Base-by-base conservation (phyloP, 1,140 invertebrate species). In the Diorhabda carinulata region DNA sequence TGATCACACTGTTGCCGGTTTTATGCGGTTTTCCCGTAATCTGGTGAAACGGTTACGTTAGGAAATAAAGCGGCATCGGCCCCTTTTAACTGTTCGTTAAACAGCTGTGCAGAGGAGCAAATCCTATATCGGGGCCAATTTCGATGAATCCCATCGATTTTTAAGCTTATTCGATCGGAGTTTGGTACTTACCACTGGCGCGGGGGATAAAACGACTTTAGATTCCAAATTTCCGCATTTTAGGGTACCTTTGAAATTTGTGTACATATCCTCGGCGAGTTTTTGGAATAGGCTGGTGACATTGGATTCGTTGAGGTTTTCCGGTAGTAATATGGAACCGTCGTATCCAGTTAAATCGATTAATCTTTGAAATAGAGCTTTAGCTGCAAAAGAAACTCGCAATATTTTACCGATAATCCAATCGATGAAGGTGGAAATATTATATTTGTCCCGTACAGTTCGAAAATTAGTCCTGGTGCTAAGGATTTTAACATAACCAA, bases 151-250 rank as follows among this genome's bases (percentile, higher is more conserved):
- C 25, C 25, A 1, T 25, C 25, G 25, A 25, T 25, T 25, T 25
- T 25, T 25, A 25, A 25, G 1, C 25, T 25, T 25, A 25, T 25
- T 25, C 25, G 25, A 25, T 25, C 25, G 25, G 25, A 25, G 25
- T 25, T 25, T 25, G 25, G 25, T 2, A 77, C 77, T 81, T 82
- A 89, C 87, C 77, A 86, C 86, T 40, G 92, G 92, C 4, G 90
- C 85, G 45, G 94, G 94, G 74, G 89, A 94, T 45, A 96, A 78
- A 61, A 89, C 83, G 59, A 96, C 86, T 67, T 86, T 86, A 63
- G 89, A 93, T 62, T 84, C 87, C 71, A 93, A 85, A 82, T 89
- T 86, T 1, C 94, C 93, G 84, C 92, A 95, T 72, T 88, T 88
- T 3, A 96, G 79, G 42, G 82, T 84, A 2, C 90, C 92, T 79